A percentile compares a stretch with the other conserved stretches of the same genome.
Evolutionary conservation across 2,797 vertebrate species (phyloP).

Genomic region (Selene dorsalis): DNA sequence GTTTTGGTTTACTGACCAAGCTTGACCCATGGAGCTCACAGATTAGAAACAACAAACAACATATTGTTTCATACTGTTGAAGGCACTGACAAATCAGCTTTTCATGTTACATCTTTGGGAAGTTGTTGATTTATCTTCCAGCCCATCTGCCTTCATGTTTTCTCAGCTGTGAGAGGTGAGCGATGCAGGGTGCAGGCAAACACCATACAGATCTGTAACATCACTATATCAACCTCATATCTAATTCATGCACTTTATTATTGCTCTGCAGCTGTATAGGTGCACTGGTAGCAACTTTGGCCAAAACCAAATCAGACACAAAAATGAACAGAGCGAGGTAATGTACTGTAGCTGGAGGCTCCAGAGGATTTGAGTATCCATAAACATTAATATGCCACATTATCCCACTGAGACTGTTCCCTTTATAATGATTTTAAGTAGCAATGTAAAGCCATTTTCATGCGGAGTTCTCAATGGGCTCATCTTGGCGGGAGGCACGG

Average conservation of each 20-base stretch:
- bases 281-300: conserved; percentile 22
- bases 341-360: conserved; percentile 60
- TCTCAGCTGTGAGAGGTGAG: conserved; percentile 27
- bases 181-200: conserved; percentile 43
- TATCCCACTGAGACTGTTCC: conserved; percentile 63
- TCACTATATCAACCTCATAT: conserved; percentile 71
- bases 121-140: neutral
- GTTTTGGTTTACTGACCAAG: neutral
- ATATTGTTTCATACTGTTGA: too few species aligned
- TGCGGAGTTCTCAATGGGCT: conserved; percentile 41
- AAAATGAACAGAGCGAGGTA: conserved; percentile 51
- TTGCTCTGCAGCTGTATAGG: conserved; percentile 48
- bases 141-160: conserved; percentile 9
- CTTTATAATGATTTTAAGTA: conserved; percentile 66
- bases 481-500: conserved; percentile 26
- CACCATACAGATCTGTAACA: conserved; percentile 54
- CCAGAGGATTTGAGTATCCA: conserved; percentile 59
- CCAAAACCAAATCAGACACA: conserved; percentile 33
- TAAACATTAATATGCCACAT: conserved; percentile 73
- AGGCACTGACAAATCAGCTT: neutral
- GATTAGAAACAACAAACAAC: neutral
- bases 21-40: neutral
- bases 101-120: neutral
- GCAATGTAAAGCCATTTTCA: conserved; percentile 60
- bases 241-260: conserved; percentile 75